These are phyloP conservation scores for Drosophila aldrichi DNA, from an alignment of 2,888 invertebrate species.

Conservation along the genomic window DNA sequence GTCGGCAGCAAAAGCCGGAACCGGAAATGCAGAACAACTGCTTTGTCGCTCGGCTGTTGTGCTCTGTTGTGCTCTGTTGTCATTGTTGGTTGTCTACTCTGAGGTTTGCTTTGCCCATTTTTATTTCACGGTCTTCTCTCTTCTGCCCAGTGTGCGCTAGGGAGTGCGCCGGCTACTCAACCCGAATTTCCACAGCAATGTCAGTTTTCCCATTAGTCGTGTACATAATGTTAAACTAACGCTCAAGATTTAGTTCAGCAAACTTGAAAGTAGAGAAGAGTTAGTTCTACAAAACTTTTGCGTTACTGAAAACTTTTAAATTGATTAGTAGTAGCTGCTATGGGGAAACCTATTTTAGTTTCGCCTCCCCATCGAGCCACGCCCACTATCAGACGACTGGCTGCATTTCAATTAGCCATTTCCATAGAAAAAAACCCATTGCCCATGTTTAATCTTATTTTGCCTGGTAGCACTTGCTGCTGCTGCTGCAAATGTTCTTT, in stretches of 20 bases:
- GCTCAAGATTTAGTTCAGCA: slow-evolving; percentile 59
- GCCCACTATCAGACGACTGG: slow-evolving; percentile 42
- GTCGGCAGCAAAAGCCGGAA: slow-evolving; percentile 55
- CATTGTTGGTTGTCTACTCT: slow-evolving; percentile 32
- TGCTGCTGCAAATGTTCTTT: slow-evolving; percentile 18
- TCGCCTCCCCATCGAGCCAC: background rate
- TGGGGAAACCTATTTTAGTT: slow-evolving; percentile 15
- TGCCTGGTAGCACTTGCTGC: background rate
- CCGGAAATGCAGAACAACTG: slow-evolving; percentile 77
- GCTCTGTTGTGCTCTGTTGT: slow-evolving; percentile 31
- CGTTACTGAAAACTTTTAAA: slow-evolving; percentile 66
- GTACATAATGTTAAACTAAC: slow-evolving; percentile 62
- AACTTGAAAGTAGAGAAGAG: slow-evolving; percentile 62
- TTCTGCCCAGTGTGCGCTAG: background rate
- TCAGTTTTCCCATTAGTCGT: slow-evolving; percentile 70
- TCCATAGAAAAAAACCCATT: background rate
- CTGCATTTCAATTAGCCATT: slow-evolving; percentile 71
- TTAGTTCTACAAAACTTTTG: slow-evolving; percentile 58
- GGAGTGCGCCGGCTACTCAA: slow-evolving; percentile 19
- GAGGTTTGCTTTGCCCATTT: slow-evolving; percentile 29
- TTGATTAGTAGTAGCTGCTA: slow-evolving; percentile 67
- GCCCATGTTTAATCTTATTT: slow-evolving; percentile 27
- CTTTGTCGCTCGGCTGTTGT: slow-evolving; percentile 47
- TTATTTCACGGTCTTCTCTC: slow-evolving; percentile 6
- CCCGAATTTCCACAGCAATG: slow-evolving; percentile 53